phyloP scores from a whole-genome alignment of 23 tunicate genomes.

The Corella eumyota region DNA sequence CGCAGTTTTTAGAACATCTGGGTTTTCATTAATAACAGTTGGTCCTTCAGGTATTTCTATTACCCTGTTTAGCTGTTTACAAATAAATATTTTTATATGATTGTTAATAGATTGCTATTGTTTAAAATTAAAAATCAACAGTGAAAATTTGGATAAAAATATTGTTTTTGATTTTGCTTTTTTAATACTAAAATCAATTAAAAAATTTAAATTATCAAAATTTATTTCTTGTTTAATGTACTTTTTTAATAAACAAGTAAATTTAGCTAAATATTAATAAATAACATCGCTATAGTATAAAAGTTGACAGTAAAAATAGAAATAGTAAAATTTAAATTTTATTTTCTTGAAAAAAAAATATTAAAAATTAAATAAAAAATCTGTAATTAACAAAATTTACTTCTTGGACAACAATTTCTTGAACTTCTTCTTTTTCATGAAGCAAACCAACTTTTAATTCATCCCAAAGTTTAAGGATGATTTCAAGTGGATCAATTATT shows the following conservation, averaged over 20 bases:
- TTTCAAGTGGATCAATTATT: constrained; percentile 34
- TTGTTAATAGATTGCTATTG: background rate
- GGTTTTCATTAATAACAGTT: constrained; percentile 36
- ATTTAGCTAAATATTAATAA: no score
- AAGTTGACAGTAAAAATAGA: no score
- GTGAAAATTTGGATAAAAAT: background rate
- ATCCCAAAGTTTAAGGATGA: constrained; percentile 13
- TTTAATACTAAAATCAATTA: background rate
- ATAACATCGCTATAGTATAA: no score
- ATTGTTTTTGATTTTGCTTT: background rate
- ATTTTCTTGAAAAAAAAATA: no score
- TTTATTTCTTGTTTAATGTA: no score
- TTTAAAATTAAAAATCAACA: background rate
- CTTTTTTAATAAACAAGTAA: no score
- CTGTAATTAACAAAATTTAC: background rate
- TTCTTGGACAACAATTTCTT: constrained; percentile 36
- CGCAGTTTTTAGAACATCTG: constrained; percentile 17
- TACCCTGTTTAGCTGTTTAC: constrained; percentile 19
- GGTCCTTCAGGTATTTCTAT: constrained; percentile 21
- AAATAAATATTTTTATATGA: background rate
- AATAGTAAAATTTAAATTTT: no score
- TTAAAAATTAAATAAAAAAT: background rate
- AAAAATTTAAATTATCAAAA: background rate
- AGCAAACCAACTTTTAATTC: constrained; percentile 20
- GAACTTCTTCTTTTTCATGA: constrained; percentile 35